Evolutionary conservation across 2,113 vertebrate genomes (phyloP), one percentile per base, ranked within the genome.

Genomic region (Oenanthe oenanthe): DNA sequence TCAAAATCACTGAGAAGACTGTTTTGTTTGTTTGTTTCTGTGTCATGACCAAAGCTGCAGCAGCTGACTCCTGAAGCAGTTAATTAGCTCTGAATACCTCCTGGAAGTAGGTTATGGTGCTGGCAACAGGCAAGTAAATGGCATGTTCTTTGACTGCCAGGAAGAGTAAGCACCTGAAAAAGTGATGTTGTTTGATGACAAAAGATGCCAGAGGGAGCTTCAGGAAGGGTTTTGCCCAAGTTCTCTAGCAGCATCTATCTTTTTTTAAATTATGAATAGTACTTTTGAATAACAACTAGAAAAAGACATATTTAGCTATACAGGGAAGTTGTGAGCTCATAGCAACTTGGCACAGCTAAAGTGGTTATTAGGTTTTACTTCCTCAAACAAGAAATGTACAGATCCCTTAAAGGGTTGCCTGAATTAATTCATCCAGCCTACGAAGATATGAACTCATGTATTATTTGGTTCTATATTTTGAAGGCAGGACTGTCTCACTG

Each of bases 71-170:
- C 42, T 73, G 67, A 65, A 83, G 57, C 42, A 29, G 38, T 29
- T 82, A 72, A 92, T 93, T 91, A 91, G 22, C 34, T 76, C 56
- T 70, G 63, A 89, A 54, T 76, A 79, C 12, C 32, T 79, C 31
- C 67, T 94, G 82, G 72, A 88, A 96, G 18, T 92, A 90, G 66
- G 91, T 96, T 96, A 34, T 88, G 72, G 32, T 36, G 16, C 56
- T 88, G 32, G 58, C 29, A 73, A 22, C 32, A 77, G 51, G 20
- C n/a, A 62, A 42, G 9, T 75, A 56, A 90, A 60, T 74, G 18
- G 17, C 28, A 5, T 81, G 24, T 48, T 72, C 53, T 76, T 78
- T 75, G 70, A 13, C 32, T 4, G 8, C 31, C 25, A 38, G 26
- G 48, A 87, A 78, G 47, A 56, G 16, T 48, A 67, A 72, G 29